Evolutionary conservation across 2,113 vertebrate species (phyloP).

Genomic region (Eclectus roratus): DNA sequence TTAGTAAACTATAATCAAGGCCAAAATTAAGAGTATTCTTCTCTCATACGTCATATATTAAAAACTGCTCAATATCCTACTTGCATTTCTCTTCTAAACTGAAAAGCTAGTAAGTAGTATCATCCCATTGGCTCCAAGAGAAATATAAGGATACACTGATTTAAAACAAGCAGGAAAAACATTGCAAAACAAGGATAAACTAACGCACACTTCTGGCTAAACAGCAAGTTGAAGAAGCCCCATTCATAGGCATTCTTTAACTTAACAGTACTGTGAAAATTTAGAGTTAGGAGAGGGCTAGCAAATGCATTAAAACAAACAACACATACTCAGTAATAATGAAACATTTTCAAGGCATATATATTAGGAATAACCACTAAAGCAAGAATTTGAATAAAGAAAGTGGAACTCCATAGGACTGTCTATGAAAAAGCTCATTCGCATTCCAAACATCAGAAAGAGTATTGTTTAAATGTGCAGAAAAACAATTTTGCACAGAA

Average conservation of each 20-base stretch:
- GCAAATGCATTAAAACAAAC: neutral
- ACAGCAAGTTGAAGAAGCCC: neutral
- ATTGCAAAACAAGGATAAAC: neutral
- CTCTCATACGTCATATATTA: neutral
- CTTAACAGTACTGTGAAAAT: neutral
- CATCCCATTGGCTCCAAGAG: neutral
- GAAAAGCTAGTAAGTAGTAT: neutral
- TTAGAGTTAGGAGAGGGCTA: neutral
- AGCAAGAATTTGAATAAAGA: neutral
- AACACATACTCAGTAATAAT: neutral
- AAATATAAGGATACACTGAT: neutral
- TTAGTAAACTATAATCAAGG: neutral
- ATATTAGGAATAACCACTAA: neutral
- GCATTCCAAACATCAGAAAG: neutral
- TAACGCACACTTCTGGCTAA: neutral
- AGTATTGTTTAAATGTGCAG: neutral
- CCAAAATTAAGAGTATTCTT: neutral
- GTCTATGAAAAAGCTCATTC: neutral
- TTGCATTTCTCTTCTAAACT: neutral
- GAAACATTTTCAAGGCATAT: neutral
- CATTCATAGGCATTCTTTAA: neutral
- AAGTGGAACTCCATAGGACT: neutral
- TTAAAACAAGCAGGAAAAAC: neutral
- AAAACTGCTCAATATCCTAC: neutral
- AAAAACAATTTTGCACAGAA: neutral